Evolutionary conservation across 1,140 invertebrate species (phyloP), one percentile per base, ranked within the genome.

Genomic region (Euura saliciscinereae): DNA sequence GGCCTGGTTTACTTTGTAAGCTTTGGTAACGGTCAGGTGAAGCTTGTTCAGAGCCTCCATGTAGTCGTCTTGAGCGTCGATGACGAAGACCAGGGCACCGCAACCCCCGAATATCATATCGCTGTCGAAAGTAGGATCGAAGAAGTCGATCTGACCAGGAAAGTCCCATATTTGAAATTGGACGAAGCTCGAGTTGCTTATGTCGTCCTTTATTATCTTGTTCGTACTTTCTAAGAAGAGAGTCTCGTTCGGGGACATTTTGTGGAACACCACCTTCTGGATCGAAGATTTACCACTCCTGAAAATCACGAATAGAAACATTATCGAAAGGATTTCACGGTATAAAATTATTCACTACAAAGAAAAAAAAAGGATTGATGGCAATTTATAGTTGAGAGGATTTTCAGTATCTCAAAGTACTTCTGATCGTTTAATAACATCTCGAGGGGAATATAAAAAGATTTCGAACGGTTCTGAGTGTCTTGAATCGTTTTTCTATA

Each of bases 141-240:
- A 97, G 78, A 99, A 98, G 84, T 99, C 97, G 77, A 99, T 98
- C 88, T 99, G 98, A 11, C 98, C 98, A 45, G 98, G 98, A 87
- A 99, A 98, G 87, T 99, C 99, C 96, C 98, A 99, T 76, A 99
- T 99, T 93, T 99, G 96, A 89, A 99, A 99, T 83, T 99, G 97
- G 45, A 99, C 97, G 91, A 99, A 99, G 79, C 98, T 99, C 74
- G 97, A 95, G 84, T 99, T 98, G 76, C 97, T 94, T 74, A 96
- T 96, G 89, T 98, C 97, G 88, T 99, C 97, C 90, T 99, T 99
- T 3, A 98, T 95, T 77, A 99, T 98, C 91, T 99, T 98, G 84
- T 98, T 99, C 71, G 98, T 99, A 77, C 97, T 98, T 87, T 99
- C 98, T 59, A 99, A 88, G 80, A 99, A 99, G n/a, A 99, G 88